Conservation (phyloP, 2,888 invertebrate species). For the Hipparchia sbordonii region DNA sequence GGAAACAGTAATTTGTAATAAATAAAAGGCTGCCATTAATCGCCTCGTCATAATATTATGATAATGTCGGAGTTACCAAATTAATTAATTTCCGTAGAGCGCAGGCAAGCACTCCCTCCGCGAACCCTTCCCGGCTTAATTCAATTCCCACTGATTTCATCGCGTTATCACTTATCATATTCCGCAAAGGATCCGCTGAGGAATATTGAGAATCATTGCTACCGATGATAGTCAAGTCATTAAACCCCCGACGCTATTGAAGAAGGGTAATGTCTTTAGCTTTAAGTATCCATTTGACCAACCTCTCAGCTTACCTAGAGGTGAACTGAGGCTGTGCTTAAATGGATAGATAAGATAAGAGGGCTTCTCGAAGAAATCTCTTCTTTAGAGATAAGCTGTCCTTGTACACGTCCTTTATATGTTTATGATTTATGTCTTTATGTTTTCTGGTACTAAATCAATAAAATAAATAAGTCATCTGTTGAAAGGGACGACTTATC, state of each 20-base stretch:
- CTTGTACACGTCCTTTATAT: too few species aligned
- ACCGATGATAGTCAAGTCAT: constrained; percentile 15
- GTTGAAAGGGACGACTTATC: too few species aligned
- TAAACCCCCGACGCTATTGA: neutral
- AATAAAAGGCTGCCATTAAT: neutral
- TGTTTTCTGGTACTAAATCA: too few species aligned
- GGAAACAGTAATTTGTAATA: neutral
- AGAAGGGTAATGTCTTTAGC: neutral
- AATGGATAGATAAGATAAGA: too few species aligned
- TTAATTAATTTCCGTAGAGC: constrained; percentile 29
- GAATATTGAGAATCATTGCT: constrained; percentile 36
- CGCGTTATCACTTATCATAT: constrained; percentile 28
- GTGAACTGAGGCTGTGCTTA: too few species aligned
- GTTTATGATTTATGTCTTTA: too few species aligned
- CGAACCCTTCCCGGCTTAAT: constrained; percentile 29
- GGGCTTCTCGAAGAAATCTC: too few species aligned
- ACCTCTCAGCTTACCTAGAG: neutral
- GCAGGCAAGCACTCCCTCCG: constrained; percentile 20
- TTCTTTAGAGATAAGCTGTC: too few species aligned
- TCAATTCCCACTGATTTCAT: constrained; percentile 31
- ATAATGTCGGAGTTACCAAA: constrained; percentile 12
- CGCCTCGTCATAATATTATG: constrained; percentile 14
- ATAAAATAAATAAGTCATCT: too few species aligned
- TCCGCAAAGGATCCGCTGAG: constrained; percentile 35
- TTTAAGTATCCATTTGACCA: too few species aligned